Evolutionary conservation across 2,888 invertebrate genomes (phyloP), one percentile per base, ranked within the genome.

Genomic region (Nomada hirtipes): DNA sequence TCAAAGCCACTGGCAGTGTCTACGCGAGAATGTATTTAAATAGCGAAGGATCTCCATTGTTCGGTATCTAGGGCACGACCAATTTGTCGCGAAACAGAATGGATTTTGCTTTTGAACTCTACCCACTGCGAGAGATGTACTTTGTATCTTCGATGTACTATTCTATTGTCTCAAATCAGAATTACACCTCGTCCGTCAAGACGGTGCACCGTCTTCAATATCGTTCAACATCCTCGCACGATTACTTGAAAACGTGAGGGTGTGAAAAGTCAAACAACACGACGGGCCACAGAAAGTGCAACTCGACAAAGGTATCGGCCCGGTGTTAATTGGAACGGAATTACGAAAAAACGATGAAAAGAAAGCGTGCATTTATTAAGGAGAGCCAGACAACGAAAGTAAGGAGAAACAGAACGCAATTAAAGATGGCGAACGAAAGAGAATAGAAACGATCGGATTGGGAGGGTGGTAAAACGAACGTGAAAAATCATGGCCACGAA

Each of bases 361-460:
- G 47, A 44, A 72, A 55, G 64, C 64, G 44, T 64, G 63, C 64
- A n/a, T 29, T 4, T 36, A 42, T 71, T 7, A 47, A 73, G 57
- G 57, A 64, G 55, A 47, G 57, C 61, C 55, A 36, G 59, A 64
- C 57, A 52, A 59, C 42, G 42, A 65, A 59, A 47, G 50, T 68
- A 26, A 72, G 36, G 42, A 29, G 55, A 68, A 52, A 42, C 15
- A 53, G 74, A 36, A 44, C 26, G 26, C 2, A 42, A 18, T 10
- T 10, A 42, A 71, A 7, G 47, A 55, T 36, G 13, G 26, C 23
- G 50, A 53, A 60, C 13, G 29, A 44, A 55, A 9, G 2, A 55
- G 53, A 29, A 9, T 23, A 52, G 57, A 26, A 1, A 57, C 57
- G 57, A 13, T 26, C 57, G 57, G 57, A 13, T 26, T n/a, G n/a